A percentile compares a stretch with the other conserved stretches of the same genome.
These are phyloP conservation scores for Setophaga coronata DNA, from an alignment of 2,113 vertebrate species.

Conservation along the genomic window DNA sequence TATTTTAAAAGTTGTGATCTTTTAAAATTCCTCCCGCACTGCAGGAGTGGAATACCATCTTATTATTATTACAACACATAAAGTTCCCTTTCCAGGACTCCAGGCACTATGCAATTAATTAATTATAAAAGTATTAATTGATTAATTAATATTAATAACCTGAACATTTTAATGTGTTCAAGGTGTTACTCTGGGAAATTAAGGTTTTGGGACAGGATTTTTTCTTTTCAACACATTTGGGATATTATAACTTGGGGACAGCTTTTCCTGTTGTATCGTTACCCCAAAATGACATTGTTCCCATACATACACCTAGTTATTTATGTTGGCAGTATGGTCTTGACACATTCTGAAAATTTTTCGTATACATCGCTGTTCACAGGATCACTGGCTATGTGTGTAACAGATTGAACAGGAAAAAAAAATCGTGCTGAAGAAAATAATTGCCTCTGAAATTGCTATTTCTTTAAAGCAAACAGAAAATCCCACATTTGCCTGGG, in stretches of 20 bases:
- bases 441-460: not conserved
- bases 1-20: not conserved
- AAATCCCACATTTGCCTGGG: not conserved
- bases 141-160: slow-evolving; percentile 61
- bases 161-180: not conserved
- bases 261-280: not conserved
- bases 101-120: slow-evolving; percentile 54
- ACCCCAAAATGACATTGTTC: not conserved
- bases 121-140: slow-evolving; percentile 49
- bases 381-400: not conserved
- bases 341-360: not conserved
- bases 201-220: not conserved
- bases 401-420: not conserved
- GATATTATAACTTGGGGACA: not conserved
- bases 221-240: not conserved
- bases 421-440: not conserved
- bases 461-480: not conserved
- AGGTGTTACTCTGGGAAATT: slow-evolving; percentile 5
- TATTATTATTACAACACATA: slow-evolving; percentile 20
- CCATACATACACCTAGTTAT: not conserved
- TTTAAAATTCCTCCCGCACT: not conserved
- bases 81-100: slow-evolving; percentile 21
- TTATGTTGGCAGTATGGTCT: not conserved
- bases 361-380: accelerated
- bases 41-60: not conserved